Evolutionary conservation across 2,797 vertebrate species (phyloP).

Genomic region (Gila robusta): DNA sequence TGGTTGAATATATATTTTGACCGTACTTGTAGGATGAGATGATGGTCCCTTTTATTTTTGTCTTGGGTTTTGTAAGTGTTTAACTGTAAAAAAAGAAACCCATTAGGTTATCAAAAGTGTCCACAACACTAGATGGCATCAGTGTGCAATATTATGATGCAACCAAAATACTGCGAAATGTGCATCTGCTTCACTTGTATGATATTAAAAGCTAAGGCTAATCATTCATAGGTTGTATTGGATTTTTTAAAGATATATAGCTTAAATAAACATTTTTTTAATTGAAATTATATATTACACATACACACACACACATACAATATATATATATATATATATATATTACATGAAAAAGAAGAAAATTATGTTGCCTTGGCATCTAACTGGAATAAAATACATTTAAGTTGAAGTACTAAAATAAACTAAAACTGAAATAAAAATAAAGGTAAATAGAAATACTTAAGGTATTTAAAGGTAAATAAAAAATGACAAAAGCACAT

Average conservation of each 20-base stretch:
- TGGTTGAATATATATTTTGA: background rate
- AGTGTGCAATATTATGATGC: background rate
- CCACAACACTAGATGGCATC: slow-evolving; percentile 22
- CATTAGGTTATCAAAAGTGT: background rate
- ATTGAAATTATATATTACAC: no score
- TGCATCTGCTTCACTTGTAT: background rate
- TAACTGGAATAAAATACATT: background rate
- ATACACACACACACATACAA: no score
- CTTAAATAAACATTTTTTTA: background rate
- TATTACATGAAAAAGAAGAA: background rate
- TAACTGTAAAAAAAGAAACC: background rate
- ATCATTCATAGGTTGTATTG: background rate
- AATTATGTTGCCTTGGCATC: background rate
- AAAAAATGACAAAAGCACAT: background rate
- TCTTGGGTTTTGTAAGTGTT: background rate
- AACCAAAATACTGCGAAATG: background rate
- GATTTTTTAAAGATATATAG: background rate
- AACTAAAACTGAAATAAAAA: background rate
- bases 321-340: no score
- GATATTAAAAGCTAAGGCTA: background rate
- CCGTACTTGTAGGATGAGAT: background rate
- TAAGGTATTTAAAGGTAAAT: background rate
- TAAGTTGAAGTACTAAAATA: background rate
- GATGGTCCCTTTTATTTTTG: slow-evolving; percentile 13
- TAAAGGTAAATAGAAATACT: background rate